Evolutionary conservation across 2,113 vertebrate species (phyloP).

Genomic region (Aix galericulata): DNA sequence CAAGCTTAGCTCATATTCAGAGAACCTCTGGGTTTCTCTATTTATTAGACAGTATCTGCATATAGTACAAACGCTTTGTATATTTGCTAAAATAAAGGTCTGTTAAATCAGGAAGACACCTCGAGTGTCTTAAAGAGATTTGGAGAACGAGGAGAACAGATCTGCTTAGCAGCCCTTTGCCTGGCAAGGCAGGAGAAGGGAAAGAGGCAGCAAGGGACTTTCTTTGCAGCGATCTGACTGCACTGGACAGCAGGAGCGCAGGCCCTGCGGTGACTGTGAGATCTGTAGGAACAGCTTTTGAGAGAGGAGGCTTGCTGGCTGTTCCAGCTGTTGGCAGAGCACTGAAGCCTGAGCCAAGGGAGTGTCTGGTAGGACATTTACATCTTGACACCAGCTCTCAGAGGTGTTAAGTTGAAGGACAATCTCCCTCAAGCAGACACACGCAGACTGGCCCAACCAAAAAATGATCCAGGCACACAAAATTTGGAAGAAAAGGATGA

Average conservation of each 20-base stretch:
- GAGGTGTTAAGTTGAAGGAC: neutral
- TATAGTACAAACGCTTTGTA: neutral
- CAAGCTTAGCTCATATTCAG: constrained; percentile 22
- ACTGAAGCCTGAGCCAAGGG: neutral
- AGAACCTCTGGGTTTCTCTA: neutral
- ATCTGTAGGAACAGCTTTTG: neutral
- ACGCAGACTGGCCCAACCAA: neutral
- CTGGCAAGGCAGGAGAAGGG: neutral
- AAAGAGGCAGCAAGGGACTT: neutral
- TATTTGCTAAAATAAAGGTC: constrained; percentile 7
- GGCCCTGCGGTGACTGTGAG: neutral
- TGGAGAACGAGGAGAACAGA: neutral
- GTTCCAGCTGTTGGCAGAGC: neutral
- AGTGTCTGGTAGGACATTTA: neutral
- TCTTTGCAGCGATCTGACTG: neutral
- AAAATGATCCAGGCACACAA: neutral
- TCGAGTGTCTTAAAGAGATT: neutral
- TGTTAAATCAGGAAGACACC: neutral
- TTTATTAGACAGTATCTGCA: neutral
- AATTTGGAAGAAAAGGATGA: neutral
- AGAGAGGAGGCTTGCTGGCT: neutral
- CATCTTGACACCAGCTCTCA: neutral
- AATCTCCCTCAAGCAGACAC: neutral
- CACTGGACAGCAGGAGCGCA: neutral
- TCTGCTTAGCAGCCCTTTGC: neutral